Base-by-base conservation (phyloP, 30 jellyfish, hydroid and myxozoan species). In the Rhopilema esculentum region DNA sequence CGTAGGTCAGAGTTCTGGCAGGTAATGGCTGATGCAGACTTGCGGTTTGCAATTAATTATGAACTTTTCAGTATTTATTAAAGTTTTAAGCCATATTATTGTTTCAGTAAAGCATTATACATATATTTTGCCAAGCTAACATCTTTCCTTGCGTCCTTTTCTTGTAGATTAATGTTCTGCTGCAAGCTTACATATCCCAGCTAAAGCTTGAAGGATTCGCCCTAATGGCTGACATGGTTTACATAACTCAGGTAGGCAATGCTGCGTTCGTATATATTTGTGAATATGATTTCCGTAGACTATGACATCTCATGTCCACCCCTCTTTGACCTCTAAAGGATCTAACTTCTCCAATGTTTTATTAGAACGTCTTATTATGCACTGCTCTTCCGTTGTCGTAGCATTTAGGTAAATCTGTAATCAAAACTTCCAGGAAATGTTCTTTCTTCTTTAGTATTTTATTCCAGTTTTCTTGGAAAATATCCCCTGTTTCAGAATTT, bases 201-300 rank as follows among this genome's bases (percentile, higher is more conserved):
- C 72, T 96, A 97, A 96, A 96, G 75, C 88, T 96, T 24, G 99
- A 96, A 57, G 99, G 99, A n/a, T 96, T 96, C 49, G 99, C 98
- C 0, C 94, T 96, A 28, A 89, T 92, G 93, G 93, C 99, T 75
- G 99, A 96, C 69, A 96, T 96, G 99, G 97, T 91, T 28, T 96
- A 65, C 77, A 96, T 96, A 17, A 96, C 99, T 0, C 99, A 95
- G 95, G 95, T 87, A 73, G 16, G 67, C 49, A 24, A 28, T 49
- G n/a, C n/a, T n/a, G n/a, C n/a, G n/a, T n/a, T 52, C 87, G 12
- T 15, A 24, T 49, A 31, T 40, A 12, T 25, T 0, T 40, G 12
- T 40, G 57, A 40, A 6, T 6, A 2, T 40, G 57, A 40, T 6
- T 12, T n/a, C n/a, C n/a, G n/a, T n/a, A n/a, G n/a, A n/a, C n/a